phyloP scores from a whole-genome alignment of 2,113 vertebrate genomes.

The Nestor notabilis region DNA sequence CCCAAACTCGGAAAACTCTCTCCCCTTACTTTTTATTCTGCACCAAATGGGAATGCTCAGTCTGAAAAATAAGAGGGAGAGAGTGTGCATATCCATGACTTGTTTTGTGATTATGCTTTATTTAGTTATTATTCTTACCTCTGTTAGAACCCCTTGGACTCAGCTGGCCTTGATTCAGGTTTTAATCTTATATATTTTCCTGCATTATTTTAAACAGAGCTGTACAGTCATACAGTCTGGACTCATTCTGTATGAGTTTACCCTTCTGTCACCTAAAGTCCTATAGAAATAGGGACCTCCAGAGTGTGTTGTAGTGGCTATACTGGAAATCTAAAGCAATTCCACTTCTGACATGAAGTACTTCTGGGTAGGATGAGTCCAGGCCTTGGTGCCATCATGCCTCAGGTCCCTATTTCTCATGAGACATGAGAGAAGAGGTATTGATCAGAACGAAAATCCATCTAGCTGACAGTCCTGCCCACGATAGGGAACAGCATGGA shows the following conservation, averaged over 20 bases:
- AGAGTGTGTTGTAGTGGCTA: background rate
- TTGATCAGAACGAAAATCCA: background rate
- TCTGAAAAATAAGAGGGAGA: background rate
- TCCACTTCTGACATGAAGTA: background rate
- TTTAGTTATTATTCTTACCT: background rate
- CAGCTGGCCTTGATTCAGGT: background rate
- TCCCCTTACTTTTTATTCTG: background rate
- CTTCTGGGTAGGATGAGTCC: background rate
- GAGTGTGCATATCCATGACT: fast-evolving
- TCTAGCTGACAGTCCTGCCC: background rate
- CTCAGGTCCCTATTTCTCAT: background rate
- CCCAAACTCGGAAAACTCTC: background rate
- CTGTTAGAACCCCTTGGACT: background rate
- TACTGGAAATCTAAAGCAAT: background rate
- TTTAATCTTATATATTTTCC: background rate
- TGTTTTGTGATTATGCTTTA: background rate
- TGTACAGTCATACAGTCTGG: background rate
- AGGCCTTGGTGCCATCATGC: background rate
- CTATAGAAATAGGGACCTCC: background rate
- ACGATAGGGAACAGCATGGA: background rate
- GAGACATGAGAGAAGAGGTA: background rate
- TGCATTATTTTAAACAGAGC: background rate
- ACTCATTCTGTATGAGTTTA: background rate
- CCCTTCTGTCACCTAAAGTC: background rate
- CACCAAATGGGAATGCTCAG: background rate